phyloP scores from a whole-genome alignment of 2,888 invertebrate species.

The Branchellion lobata region DNA sequence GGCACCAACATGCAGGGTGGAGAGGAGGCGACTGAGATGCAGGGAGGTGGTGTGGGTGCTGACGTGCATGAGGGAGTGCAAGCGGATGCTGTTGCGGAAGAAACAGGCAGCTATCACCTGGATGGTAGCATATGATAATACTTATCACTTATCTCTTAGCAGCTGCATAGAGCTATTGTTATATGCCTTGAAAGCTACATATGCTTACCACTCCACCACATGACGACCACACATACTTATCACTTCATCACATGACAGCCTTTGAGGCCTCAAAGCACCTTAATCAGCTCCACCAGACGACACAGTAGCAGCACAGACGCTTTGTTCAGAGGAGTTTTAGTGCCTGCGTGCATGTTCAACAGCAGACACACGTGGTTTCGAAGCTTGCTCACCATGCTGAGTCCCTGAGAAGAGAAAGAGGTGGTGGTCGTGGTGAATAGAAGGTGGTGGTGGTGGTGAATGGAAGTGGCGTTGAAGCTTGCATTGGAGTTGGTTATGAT shows the following conservation, averaged over 20 bases:
- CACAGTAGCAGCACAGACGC: constrained; percentile 75
- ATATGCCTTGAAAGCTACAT: no score
- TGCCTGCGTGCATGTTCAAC: constrained; percentile 72
- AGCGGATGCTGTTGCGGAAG: neutral
- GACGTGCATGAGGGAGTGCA: neutral
- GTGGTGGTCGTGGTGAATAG: no score
- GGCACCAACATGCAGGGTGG: neutral
- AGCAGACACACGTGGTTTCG: constrained; percentile 68
- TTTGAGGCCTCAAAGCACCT: no score
- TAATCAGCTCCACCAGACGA: constrained; percentile 77
- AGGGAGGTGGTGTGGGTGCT: neutral
- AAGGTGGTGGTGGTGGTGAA: no score
- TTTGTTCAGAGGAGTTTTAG: constrained; percentile 77
- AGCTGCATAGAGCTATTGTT: no score
- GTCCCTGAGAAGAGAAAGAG: constrained; percentile 64
- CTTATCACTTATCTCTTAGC: no score
- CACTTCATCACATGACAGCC: no score
- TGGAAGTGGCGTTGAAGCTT: no score
- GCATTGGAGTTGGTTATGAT: no score
- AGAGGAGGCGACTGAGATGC: neutral
- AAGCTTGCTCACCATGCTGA: constrained; percentile 72
- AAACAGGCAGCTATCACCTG: neutral
- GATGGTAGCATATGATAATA: no score
- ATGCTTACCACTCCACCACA: no score
- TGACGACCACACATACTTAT: no score